phyloP scores from a whole-genome alignment of 2,888 invertebrate species.

The Liopterus haemorrhoidalis region DNA sequence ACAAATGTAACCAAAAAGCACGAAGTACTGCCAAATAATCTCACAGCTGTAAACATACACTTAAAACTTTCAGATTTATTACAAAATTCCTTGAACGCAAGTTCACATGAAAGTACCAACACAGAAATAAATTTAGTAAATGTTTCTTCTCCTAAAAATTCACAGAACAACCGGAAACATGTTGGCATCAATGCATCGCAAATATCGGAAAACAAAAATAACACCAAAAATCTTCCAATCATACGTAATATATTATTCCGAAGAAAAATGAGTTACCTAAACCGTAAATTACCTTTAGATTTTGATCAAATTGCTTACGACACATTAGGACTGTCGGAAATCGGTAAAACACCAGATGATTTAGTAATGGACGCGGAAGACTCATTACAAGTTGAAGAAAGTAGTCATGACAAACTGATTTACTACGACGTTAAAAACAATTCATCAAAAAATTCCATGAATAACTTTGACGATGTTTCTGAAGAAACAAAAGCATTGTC shows the following conservation, averaged over 20 bases:
- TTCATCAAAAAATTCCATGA: constrained; percentile 16
- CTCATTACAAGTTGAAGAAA: constrained; percentile 52
- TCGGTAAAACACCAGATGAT: constrained; percentile 33
- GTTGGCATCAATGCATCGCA: constrained; percentile 41
- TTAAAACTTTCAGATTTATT: constrained; percentile 17
- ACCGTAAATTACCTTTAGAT: constrained; percentile 25
- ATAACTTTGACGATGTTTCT: constrained; percentile 15
- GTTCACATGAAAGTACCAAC: constrained; percentile 9
- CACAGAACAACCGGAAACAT: constrained; percentile 44
- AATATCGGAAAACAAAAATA: constrained; percentile 46
- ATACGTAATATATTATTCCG: constrained; percentile 23
- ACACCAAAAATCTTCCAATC: constrained; percentile 41
- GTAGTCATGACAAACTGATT: constrained; percentile 51
- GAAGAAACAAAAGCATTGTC: constrained; percentile 17
- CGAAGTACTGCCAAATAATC: constrained; percentile 5
- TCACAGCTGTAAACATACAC: constrained; percentile 11
- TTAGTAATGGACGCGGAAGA: constrained; percentile 51
- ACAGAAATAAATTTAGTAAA: constrained; percentile 18
- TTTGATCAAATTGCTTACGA: constrained; percentile 35
- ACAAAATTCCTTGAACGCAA: background rate
- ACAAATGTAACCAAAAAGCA: background rate
- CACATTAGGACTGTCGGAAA: constrained; percentile 31
- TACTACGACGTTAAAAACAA: constrained; percentile 39
- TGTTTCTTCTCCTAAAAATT: constrained; percentile 32
- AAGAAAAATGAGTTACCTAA: constrained; percentile 22